A percentile compares a stretch with the other conserved stretches of the same genome.
These are phyloP conservation scores for Lepisosteus oculatus DNA, from an alignment of 2,113 vertebrate genomes.

Conservation along the genomic window DNA sequence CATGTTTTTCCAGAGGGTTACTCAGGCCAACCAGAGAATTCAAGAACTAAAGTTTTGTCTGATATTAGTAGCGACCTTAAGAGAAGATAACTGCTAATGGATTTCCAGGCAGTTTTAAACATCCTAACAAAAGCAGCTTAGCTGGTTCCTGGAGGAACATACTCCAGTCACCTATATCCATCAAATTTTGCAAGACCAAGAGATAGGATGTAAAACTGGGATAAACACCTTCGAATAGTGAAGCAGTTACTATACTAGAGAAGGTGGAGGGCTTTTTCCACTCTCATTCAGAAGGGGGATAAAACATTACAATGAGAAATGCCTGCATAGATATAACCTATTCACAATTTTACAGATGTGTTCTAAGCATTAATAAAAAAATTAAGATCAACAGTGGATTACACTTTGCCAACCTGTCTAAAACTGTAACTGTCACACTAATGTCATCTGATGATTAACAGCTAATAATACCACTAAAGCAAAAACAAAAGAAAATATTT, in stretches of 20 bases:
- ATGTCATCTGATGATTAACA: neutral
- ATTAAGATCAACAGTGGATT: neutral
- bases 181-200: neutral
- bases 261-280: neutral
- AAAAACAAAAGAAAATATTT: neutral
- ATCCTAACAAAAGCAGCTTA: constrained; percentile 10
- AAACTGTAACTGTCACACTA: constrained; percentile 10
- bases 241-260: too few species aligned
- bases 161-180: neutral
- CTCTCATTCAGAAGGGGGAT: neutral
- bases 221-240: neutral
- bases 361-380: constrained; percentile 7
- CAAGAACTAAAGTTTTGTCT: neutral
- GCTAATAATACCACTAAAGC: neutral
- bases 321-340: constrained; percentile 12
- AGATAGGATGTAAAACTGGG: neutral
- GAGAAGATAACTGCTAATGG: neutral
- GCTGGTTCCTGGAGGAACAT: neutral
- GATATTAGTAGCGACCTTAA: constrained; percentile 1
- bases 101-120: constrained; percentile 5
- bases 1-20: constrained; percentile 7
- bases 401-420: neutral
- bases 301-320: neutral
- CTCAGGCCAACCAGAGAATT: constrained; percentile 1
- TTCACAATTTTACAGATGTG: neutral